Conservation (phyloP, 1,140 invertebrate genomes). For the Lucilia sericata region DNA sequence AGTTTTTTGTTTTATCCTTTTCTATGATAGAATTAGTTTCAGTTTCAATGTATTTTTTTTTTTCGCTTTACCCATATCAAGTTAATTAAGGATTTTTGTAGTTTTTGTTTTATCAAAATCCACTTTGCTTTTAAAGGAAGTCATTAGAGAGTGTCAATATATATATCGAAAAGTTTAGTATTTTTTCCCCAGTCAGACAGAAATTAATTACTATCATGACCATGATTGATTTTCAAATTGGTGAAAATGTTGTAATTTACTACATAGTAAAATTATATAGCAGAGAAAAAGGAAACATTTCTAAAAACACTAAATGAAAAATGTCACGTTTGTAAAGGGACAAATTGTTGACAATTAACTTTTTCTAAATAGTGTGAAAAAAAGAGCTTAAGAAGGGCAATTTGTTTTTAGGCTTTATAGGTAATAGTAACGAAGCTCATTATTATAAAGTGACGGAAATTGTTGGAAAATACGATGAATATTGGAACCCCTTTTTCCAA, state of each 20-base stretch:
- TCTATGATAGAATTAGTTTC: no score
- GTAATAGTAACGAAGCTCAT: no score
- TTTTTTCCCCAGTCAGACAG: neutral
- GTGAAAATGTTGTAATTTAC: neutral
- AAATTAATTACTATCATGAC: slow-evolving; percentile 35
- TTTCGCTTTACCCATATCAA: neutral
- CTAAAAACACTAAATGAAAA: neutral
- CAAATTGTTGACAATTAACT: neutral
- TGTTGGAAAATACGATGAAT: no score
- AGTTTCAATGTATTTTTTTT: no score
- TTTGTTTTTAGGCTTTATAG: neutral
- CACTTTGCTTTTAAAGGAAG: slow-evolving; percentile 22
- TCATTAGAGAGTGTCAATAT: slow-evolving; percentile 42
- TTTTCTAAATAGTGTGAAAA: neutral
- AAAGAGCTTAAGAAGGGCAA: neutral
- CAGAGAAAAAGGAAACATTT: no score
- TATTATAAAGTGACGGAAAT: no score
- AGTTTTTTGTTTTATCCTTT: no score
- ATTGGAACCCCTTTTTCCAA: no score
- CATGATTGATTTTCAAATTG: slow-evolving; percentile 34
- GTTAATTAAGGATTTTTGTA: slow-evolving; percentile 33
- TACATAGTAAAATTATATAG: neutral
- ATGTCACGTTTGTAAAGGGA: neutral
- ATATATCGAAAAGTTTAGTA: neutral
- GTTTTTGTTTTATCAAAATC: slow-evolving; percentile 22